Base-by-base conservation (phyloP, 37 sponge, comb jelly and placozoan genomes). In the Spongilla lacustris region DNA sequence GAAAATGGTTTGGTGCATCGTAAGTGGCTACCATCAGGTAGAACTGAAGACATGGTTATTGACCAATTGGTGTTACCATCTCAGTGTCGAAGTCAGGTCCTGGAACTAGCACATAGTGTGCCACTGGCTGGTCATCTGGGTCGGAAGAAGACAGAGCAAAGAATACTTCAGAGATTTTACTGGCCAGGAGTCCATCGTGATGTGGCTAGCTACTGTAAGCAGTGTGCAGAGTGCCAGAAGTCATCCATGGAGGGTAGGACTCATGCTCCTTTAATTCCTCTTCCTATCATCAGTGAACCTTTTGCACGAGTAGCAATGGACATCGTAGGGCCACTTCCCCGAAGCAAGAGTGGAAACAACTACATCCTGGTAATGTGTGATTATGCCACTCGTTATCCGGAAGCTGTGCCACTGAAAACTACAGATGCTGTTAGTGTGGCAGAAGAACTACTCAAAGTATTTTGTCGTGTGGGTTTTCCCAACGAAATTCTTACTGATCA, bases 231-330 rank as follows among this genome's bases (percentile, higher is more conserved):
- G 31, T 83, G 83, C 58, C 83, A 73, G 74, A 83, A 41, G 74
- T 38, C 74, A 35, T 41, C 41, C 83, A 31, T 74, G 5, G 49
- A 50, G 32, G 41, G 50, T 23, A 38, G 29, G 68, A 48, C 29
- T 37, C 73, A 46, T 35, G 84, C 78, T 25, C 84, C 79, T 36
- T 23, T 82, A 33, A 33, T 73, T 19, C 72, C 73, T 74, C 26
- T 83, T 78, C 84, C 84, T 31, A 25, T 83, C 28, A 74, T 83
- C 14, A 29, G 36, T 14, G 49, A 72, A 30, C 84, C 84, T 31
- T 83, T 83, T 83, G 36, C 80, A 48, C 84, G 84, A 26, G 80
- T 83, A 41, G 84, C 84, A 41, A 83, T 83, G 84, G 84, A 83
- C 50, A 83, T 83, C 22, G 75, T 83, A 28, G 74, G 84, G 26